Evolutionary conservation across 2,888 invertebrate genomes (phyloP).

Genomic region (Phrixothrix hirtus): DNA sequence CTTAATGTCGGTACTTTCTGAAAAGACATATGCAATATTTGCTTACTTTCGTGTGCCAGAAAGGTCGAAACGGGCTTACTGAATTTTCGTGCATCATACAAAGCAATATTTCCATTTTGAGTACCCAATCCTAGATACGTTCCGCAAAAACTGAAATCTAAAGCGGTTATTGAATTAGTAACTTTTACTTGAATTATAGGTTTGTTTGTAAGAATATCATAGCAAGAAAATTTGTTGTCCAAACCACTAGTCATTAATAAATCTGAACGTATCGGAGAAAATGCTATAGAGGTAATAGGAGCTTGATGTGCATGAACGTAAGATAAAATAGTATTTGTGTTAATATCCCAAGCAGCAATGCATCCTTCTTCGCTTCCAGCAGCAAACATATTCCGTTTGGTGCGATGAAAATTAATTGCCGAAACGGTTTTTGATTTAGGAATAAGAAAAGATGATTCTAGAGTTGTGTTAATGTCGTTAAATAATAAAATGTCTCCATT

Average conservation of each 20-base stretch:
- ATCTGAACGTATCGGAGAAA: slow-evolving; percentile 61
- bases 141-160: slow-evolving; percentile 51
- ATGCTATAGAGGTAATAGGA: slow-evolving; percentile 62
- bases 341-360: slow-evolving; percentile 52
- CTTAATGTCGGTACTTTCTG: slow-evolving; percentile 42
- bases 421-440: slow-evolving; percentile 48
- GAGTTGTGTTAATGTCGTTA: background rate
- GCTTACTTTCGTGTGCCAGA: slow-evolving; percentile 57
- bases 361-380: slow-evolving; percentile 52
- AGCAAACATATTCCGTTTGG: slow-evolving; percentile 46
- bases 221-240: slow-evolving; percentile 62
- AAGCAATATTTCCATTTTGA: slow-evolving; percentile 59
- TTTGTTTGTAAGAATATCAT: slow-evolving; percentile 58
- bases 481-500: slow-evolving; percentile 45
- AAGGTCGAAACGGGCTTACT: slow-evolving; percentile 57
- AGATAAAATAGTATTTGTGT: slow-evolving; percentile 44
- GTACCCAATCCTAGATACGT: slow-evolving; percentile 61
- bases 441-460: too few relatives aligned
- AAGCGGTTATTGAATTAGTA: slow-evolving; percentile 45
- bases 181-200: slow-evolving; percentile 47
- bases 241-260: slow-evolving; percentile 62
- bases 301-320: slow-evolving; percentile 58
- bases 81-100: slow-evolving; percentile 64
- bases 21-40: slow-evolving; percentile 58
- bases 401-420: slow-evolving; percentile 42